phyloP scores from a whole-genome alignment of 2,888 invertebrate genomes.

The Macrophya alboannulata region DNA sequence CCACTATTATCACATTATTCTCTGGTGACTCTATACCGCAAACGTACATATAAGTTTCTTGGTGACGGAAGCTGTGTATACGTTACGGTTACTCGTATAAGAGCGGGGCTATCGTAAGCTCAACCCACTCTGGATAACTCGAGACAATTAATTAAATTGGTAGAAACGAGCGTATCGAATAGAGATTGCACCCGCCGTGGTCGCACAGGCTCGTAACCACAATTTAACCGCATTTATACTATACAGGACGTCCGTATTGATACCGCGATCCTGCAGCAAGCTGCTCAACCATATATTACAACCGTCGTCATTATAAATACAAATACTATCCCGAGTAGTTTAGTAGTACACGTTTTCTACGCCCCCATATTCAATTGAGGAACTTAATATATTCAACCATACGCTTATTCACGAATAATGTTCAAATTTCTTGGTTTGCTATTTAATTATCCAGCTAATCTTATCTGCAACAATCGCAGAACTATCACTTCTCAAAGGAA shows the following conservation, averaged over 20 bases:
- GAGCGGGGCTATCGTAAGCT: slow-evolving; percentile 16
- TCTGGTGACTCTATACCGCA: not conserved
- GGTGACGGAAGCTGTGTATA: not conserved
- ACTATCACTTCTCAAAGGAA: too few species aligned
- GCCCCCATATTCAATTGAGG: not conserved
- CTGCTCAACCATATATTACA: not conserved
- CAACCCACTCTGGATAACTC: slow-evolving; percentile 65
- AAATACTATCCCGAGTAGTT: not conserved
- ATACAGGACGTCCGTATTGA: slow-evolving; percentile 76
- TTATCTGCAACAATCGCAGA: too few species aligned
- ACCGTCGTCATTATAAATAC: not conserved
- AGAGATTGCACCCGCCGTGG: slow-evolving; percentile 67
- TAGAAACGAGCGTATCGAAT: slow-evolving; percentile 65
- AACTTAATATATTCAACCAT: not conserved
- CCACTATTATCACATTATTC: not conserved
- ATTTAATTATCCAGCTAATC: too few species aligned
- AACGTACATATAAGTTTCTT: not conserved
- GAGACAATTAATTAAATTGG: slow-evolving; percentile 72
- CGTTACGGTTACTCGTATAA: not conserved
- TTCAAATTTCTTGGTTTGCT: too few species aligned
- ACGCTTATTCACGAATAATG: too few species aligned
- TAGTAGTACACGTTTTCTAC: not conserved
- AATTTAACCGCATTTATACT: slow-evolving; percentile 69
- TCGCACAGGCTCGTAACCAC: slow-evolving; percentile 68
- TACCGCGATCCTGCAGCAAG: slow-evolving; percentile 61